Conservation (phyloP, 1,140 invertebrate species). For the Ylistrum balloti region DNA sequence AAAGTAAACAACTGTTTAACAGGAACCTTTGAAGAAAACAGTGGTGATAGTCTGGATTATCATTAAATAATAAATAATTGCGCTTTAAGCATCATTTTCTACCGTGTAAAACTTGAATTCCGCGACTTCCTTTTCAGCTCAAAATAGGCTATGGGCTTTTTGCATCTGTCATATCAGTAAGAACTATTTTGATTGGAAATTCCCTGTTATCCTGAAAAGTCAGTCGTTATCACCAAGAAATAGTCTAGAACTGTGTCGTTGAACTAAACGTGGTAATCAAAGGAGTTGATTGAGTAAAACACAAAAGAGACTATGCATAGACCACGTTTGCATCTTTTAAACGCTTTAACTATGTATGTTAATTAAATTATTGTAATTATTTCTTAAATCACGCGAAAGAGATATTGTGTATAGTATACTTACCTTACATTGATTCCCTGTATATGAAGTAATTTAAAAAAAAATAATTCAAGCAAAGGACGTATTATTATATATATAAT, state of each 20-base stretch:
- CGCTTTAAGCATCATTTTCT: neutral
- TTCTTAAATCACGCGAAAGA: too few relatives aligned
- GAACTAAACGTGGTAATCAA: neutral
- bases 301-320: too few relatives aligned
- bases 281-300: too few relatives aligned
- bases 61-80: neutral
- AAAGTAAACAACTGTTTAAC: constrained; percentile 3
- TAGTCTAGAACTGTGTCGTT: neutral
- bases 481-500: too few relatives aligned
- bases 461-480: too few relatives aligned
- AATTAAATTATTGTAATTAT: too few relatives aligned
- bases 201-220: neutral
- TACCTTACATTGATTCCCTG: too few relatives aligned
- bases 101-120: neutral
- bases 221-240: neutral
- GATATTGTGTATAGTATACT: too few relatives aligned
- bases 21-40: too few relatives aligned
- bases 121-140: neutral
- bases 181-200: neutral
- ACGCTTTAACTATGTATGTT: too few relatives aligned
- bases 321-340: neutral
- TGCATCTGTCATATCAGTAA: neutral
- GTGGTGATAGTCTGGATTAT: too few relatives aligned
- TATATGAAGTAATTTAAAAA: too few relatives aligned
- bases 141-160: neutral